Percentiles rank a stretch among this genome's conserved stretches.
Evolutionary conservation across 2,888 invertebrate genomes (phyloP).

Genomic region (Drosophila histrio): DNA sequence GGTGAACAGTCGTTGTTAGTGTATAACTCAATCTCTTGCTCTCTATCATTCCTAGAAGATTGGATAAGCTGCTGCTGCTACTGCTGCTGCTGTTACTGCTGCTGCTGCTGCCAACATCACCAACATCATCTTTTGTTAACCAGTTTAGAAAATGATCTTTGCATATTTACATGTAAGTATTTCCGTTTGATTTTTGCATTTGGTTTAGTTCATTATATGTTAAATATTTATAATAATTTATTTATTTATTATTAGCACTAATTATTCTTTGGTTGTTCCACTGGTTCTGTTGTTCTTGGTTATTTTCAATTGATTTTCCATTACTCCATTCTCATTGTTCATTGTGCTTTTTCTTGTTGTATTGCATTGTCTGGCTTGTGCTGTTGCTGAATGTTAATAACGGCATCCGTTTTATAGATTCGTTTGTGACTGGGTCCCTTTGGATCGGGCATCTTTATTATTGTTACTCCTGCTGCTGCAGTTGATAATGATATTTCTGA

Average conservation of each 20-base stretch:
- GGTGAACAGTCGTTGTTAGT: slow-evolving; percentile 82
- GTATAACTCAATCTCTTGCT: slow-evolving; percentile 52
- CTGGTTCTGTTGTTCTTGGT: slow-evolving; percentile 81
- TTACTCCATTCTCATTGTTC: slow-evolving; percentile 51
- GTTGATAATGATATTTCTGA: slow-evolving; percentile 17
- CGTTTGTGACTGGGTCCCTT: slow-evolving; percentile 66
- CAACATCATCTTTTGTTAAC: slow-evolving; percentile 64
- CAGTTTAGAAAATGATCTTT: slow-evolving; percentile 43
- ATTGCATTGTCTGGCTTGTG: slow-evolving; percentile 46
- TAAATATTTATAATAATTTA: slow-evolving; percentile 73
- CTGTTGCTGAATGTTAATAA: slow-evolving; percentile 67
- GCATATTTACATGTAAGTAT: slow-evolving; percentile 38
- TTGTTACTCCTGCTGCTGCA: slow-evolving; percentile 5
- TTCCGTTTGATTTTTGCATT: slow-evolving; percentile 57
- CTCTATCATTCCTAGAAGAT: slow-evolving; percentile 40
- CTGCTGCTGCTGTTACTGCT: slow-evolving; percentile 15
- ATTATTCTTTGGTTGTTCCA: slow-evolving; percentile 84
- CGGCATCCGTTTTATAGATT: slow-evolving; percentile 70
- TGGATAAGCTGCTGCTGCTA: slow-evolving; percentile 33
- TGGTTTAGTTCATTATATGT: slow-evolving; percentile 63
- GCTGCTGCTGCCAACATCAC: slow-evolving; percentile 45
- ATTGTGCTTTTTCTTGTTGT: slow-evolving; percentile 72
- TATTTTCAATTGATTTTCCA: slow-evolving; percentile 42
- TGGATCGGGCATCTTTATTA: slow-evolving; percentile 34
- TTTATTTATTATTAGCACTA: slow-evolving; percentile 80